These are phyloP conservation scores for Rallus crepitans DNA, from an alignment of 2,797 vertebrate genomes.

Conservation along the genomic window DNA sequence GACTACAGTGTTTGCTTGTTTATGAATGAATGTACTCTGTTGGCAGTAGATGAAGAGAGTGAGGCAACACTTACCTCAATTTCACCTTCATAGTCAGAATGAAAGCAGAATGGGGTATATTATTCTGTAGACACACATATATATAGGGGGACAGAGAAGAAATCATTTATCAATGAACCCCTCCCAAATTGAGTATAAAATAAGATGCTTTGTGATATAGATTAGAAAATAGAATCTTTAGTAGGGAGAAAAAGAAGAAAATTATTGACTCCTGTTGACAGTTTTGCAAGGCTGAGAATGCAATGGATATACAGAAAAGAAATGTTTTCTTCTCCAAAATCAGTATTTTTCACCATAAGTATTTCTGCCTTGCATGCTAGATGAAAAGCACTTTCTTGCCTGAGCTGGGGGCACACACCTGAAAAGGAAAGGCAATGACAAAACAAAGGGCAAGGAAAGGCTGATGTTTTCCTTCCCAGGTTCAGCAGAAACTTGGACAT, in stretches of 20 bases:
- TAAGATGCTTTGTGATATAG: constrained; percentile 43
- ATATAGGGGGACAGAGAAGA: background rate
- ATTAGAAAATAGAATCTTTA: background rate
- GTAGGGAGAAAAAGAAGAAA: background rate
- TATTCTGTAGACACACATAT: background rate
- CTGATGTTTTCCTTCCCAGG: background rate
- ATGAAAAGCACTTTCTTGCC: background rate
- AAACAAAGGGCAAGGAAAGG: background rate
- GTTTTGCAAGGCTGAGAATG: constrained; percentile 16
- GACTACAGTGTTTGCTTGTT: constrained; percentile 20
- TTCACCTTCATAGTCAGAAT: constrained; percentile 58
- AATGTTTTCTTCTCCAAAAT: background rate
- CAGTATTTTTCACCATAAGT: background rate
- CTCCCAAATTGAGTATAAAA: background rate
- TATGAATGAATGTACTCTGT: constrained; percentile 3
- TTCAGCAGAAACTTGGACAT: background rate
- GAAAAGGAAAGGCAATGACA: background rate
- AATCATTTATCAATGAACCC: background rate
- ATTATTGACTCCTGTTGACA: background rate
- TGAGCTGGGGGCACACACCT: background rate
- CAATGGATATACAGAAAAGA: background rate
- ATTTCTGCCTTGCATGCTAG: background rate
- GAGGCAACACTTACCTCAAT: background rate
- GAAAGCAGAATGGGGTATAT: background rate
- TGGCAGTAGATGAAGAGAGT: background rate